Percentiles rank a stretch among this genome's conserved stretches.
Conservation (phyloP, 1,140 invertebrate genomes). For the Hirudo medicinalis region DNA sequence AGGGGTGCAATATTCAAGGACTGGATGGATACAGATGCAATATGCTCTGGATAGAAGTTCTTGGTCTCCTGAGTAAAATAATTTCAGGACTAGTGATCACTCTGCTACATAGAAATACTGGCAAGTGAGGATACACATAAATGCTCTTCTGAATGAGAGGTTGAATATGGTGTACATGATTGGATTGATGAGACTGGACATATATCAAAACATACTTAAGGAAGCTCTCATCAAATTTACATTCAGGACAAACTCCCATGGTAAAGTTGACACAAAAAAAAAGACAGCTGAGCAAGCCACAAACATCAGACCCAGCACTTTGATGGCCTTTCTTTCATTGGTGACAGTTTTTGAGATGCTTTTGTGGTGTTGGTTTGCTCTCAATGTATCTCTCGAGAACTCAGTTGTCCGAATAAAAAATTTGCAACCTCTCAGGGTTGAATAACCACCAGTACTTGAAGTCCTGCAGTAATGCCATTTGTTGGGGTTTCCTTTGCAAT, state of each 20-base stretch:
- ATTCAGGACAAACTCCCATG: conserved; percentile 57
- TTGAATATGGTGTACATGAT: conserved; percentile 83
- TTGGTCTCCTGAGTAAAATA: no score
- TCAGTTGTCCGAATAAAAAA: no score
- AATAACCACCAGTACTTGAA: no score
- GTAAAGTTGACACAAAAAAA: conserved; percentile 74
- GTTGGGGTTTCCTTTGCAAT: no score
- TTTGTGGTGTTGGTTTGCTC: not conserved
- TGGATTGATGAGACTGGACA: conserved; percentile 81
- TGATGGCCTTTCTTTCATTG: conserved; percentile 78
- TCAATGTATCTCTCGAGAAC: no score
- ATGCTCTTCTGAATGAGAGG: conserved; percentile 45
- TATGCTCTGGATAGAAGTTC: no score
- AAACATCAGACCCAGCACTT: conserved; percentile 75
- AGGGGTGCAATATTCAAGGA: no score
- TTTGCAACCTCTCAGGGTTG: no score
- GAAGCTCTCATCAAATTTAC: conserved; percentile 43
- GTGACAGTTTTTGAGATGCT: conserved; percentile 22
- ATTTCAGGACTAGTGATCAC: no score
- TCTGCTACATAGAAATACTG: no score
- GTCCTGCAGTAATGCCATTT: no score
- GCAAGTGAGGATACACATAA: conserved; percentile 72
- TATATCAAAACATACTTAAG: conserved; percentile 50
- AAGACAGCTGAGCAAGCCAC: conserved; percentile 85
- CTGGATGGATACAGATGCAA: no score